Conservation (phyloP, 2,888 invertebrate species). For the Drosophila seclusa region DNA sequence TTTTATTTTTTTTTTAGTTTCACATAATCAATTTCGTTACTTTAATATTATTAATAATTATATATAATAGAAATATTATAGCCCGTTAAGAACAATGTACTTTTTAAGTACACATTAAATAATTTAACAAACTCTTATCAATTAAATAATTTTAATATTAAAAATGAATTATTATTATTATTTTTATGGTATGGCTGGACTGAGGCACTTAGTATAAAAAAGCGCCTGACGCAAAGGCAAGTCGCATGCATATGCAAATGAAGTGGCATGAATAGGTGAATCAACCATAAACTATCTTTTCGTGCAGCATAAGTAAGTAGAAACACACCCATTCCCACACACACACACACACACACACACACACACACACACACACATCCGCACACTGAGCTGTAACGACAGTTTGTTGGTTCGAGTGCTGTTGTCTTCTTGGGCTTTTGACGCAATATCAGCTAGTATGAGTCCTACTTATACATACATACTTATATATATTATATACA, state of each 20-base stretch:
- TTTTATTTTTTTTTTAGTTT: too few species aligned
- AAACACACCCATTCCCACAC: slow-evolving; percentile 3
- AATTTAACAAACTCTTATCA: too few species aligned
- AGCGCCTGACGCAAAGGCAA: slow-evolving; percentile 2
- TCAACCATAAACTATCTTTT: slow-evolving; percentile 22
- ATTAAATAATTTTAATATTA: too few species aligned
- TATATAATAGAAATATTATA: too few species aligned
- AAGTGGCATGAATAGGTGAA: slow-evolving; percentile 15
- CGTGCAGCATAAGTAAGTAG: slow-evolving; percentile 3
- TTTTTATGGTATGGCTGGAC: neutral
- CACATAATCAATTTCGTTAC: too few species aligned
- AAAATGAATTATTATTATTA: neutral
- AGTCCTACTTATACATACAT: neutral
- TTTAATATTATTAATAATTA: too few species aligned
- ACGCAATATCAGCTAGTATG: slow-evolving; percentile 7
- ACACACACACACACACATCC: neutral
- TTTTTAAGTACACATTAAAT: too few species aligned
- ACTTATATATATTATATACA: neutral
- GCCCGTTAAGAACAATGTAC: too few species aligned
- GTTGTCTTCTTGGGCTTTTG: slow-evolving; percentile 6
- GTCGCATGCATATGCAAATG: slow-evolving; percentile 7
- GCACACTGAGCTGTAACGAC: neutral
- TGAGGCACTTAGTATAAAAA: neutral
- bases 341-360: neutral
- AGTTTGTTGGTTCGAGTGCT: slow-evolving; percentile 6